phyloP scores from a whole-genome alignment of 2,113 vertebrate species.

The Neolamprologus caudopunctatus region DNA sequence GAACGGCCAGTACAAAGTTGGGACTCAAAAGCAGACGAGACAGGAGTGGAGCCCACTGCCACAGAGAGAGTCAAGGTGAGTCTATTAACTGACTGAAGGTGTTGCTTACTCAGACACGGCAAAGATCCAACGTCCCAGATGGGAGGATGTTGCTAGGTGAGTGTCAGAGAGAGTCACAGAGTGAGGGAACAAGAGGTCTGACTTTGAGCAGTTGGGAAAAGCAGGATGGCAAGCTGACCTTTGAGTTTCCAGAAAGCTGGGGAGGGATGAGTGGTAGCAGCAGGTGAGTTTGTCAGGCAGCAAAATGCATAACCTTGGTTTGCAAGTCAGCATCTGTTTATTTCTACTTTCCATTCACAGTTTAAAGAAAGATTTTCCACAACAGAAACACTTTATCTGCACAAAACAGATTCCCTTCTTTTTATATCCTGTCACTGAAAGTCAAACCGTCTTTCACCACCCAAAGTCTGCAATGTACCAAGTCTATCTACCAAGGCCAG shows the following conservation, averaged over 20 bases:
- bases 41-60: not conserved
- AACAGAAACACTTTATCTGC: not conserved
- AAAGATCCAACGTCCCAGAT: not conserved
- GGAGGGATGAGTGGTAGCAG: not conserved
- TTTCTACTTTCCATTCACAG: not conserved
- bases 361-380: not conserved
- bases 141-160: rapidly evolving
- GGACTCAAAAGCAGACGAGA: not conserved
- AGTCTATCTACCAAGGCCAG: not conserved
- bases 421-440: not conserved
- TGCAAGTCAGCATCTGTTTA: not conserved
- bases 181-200: not conserved
- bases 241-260: not conserved
- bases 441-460: not conserved
- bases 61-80: not conserved
- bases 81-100: not conserved
- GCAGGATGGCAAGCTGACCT: not conserved
- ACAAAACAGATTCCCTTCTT: not conserved
- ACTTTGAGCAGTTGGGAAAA: not conserved
- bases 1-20: not conserved
- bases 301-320: not conserved
- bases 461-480: not conserved
- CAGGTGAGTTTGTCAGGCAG: not conserved
- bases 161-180: not conserved
- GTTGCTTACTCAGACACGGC: not conserved